phyloP scores from a whole-genome alignment of 2,113 vertebrate genomes.

The Gorilla gorilla region DNA sequence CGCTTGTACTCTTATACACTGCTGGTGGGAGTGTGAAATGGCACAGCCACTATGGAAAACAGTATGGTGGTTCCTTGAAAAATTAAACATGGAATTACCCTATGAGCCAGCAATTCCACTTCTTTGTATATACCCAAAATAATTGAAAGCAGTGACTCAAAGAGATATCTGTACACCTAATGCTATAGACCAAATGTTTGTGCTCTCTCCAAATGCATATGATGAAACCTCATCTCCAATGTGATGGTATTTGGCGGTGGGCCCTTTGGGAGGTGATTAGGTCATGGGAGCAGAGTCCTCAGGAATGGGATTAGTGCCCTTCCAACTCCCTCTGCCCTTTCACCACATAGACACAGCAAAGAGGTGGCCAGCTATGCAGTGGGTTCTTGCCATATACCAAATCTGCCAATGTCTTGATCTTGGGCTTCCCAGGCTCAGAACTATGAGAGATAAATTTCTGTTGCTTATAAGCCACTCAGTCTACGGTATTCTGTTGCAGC shows the following conservation, averaged over 20 bases:
- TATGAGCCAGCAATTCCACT: neutral
- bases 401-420: neutral
- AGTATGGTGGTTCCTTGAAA: too few relatives aligned
- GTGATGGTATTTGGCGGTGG: neutral
- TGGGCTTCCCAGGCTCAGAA: neutral
- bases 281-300: neutral
- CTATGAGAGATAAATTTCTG: neutral
- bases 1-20: fast-evolving
- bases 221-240: too few relatives aligned
- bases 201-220: too few relatives aligned
- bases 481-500: neutral
- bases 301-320: neutral
- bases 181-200: neutral
- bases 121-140: neutral
- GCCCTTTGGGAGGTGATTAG: neutral
- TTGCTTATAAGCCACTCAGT: neutral
- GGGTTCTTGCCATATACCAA: neutral
- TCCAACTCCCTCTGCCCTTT: neutral
- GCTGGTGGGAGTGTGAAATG: neutral
- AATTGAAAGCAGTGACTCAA: neutral
- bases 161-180: neutral
- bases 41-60: neutral
- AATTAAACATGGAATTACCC: neutral
- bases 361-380: too few relatives aligned
- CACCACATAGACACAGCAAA: neutral